Evolutionary conservation across 2,113 vertebrate species (phyloP).

Genomic region (Rhipidura dahli): DNA sequence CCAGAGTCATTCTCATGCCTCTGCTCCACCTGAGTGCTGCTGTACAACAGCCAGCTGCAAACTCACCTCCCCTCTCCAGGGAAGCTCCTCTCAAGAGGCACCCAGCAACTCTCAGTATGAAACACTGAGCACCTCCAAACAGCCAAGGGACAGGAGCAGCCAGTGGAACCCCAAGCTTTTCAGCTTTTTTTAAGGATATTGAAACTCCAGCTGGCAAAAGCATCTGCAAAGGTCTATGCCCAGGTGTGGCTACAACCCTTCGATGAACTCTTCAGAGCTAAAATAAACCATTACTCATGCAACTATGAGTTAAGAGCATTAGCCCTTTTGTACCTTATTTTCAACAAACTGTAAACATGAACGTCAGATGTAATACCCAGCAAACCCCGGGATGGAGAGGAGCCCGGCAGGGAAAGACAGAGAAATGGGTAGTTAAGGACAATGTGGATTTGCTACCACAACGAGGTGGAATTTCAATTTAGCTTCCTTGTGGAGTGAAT

Average conservation of each 20-base stretch:
- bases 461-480: background rate
- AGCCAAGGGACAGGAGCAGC: background rate
- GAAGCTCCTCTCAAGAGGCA: background rate
- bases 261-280: background rate
- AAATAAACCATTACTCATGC: background rate
- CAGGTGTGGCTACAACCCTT: background rate
- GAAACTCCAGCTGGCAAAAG: background rate
- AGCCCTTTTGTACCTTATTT: background rate
- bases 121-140: fast-evolving
- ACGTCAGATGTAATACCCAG: background rate
- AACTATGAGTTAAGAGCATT: background rate
- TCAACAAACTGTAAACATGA: background rate
- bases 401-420: background rate
- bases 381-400: fast-evolving
- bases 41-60: background rate
- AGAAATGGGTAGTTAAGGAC: background rate
- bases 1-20: background rate
- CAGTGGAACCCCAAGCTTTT: fast-evolving
- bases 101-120: background rate
- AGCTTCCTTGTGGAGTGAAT: fast-evolving
- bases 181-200: background rate
- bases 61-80: background rate
- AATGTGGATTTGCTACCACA: background rate
- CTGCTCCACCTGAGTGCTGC: fast-evolving
- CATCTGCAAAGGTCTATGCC: background rate